These are phyloP conservation scores for Strigamia maritima DNA, from an alignment of 2,888 invertebrate species.

Conservation along the genomic window DNA sequence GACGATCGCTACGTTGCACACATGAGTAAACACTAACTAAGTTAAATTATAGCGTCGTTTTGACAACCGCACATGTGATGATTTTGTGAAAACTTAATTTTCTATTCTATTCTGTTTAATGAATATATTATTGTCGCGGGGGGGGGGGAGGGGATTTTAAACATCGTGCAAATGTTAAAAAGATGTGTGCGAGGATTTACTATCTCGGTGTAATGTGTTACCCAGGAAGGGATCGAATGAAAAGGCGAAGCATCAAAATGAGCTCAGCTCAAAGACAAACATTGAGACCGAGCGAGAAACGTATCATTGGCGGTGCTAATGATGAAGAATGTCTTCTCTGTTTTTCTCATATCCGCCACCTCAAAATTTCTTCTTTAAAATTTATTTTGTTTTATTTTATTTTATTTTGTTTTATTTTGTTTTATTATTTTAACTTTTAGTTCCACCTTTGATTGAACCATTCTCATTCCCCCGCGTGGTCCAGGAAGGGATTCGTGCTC, in stretches of 20 bases:
- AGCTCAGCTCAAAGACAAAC: not conserved
- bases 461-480: slow-evolving; percentile 42
- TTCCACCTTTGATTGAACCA: slow-evolving; percentile 42
- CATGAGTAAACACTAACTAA: not conserved
- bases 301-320: not conserved
- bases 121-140: not conserved
- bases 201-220: not conserved
- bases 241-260: not conserved
- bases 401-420: not conserved
- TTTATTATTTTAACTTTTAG: slow-evolving; percentile 14
- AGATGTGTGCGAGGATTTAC: too few relatives aligned
- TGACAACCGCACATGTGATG: not conserved
- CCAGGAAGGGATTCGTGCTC: slow-evolving; percentile 42
- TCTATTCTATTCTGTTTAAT: not conserved
- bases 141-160: not conserved
- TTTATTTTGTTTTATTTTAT: not conserved
- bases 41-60: not conserved
- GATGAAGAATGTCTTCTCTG: slow-evolving; percentile 3
- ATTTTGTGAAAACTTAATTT: not conserved
- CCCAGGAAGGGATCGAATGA: not conserved
- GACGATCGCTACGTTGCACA: not conserved
- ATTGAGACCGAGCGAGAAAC: not conserved
- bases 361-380: not conserved
- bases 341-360: not conserved
- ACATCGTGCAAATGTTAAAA: too few relatives aligned